Conservation (phyloP, 2,888 invertebrate species). For the Polia nebulosa region DNA sequence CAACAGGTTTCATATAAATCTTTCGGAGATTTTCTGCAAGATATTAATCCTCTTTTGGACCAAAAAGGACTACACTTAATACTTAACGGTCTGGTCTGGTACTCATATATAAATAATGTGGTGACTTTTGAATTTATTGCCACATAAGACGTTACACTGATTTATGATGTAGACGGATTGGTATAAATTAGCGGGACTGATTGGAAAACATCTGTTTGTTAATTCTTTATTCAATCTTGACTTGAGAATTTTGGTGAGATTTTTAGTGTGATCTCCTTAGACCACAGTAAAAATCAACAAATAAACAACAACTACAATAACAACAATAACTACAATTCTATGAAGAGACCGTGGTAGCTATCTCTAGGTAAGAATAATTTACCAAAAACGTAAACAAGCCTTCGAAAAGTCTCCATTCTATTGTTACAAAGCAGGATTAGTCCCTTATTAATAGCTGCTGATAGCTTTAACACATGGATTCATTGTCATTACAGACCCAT, state of each 20-base stretch:
- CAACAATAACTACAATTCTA: neutral
- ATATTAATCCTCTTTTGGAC: slow-evolving; percentile 57
- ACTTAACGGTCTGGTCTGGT: slow-evolving; percentile 42
- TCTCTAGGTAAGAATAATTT: neutral
- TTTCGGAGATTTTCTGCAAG: slow-evolving; percentile 40
- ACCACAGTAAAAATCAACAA: no score
- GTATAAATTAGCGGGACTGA: slow-evolving; percentile 26
- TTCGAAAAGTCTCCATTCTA: neutral
- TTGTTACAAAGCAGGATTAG: neutral
- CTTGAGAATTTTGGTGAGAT: neutral
- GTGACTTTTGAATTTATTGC: slow-evolving; percentile 47
- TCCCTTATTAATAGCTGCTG: neutral
- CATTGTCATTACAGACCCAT: neutral
- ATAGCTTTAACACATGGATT: neutral
- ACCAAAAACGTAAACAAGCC: neutral
- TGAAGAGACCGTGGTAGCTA: neutral
- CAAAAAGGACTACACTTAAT: slow-evolving; percentile 42
- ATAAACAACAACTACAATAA: no score
- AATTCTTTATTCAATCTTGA: slow-evolving; percentile 3
- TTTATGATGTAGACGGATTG: slow-evolving; percentile 29
- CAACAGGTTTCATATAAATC: slow-evolving; percentile 64
- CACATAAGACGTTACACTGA: slow-evolving; percentile 31
- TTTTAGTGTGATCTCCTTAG: no score
- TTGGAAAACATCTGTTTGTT: slow-evolving; percentile 20
- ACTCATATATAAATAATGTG: slow-evolving; percentile 58